Evolutionary conservation across 2,113 vertebrate species (phyloP).

Genomic region (Butorides virescens): DNA sequence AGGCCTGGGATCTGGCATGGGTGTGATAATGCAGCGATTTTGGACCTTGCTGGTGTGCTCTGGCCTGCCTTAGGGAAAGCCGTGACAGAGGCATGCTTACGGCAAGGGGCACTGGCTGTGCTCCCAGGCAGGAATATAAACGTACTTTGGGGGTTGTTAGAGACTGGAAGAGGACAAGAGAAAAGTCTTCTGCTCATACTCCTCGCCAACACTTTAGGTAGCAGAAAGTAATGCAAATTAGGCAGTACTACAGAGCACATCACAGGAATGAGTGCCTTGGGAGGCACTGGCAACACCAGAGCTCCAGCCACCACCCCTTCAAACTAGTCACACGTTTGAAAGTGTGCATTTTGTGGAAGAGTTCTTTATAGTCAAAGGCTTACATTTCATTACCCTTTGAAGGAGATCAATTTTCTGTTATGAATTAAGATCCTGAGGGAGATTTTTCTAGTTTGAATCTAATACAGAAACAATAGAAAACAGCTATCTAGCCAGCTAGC

Average conservation of each 20-base stretch:
- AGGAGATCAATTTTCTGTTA: not conserved
- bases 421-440: not conserved
- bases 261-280: not conserved
- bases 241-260: not conserved
- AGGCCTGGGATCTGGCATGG: not conserved
- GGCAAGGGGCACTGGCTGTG: not conserved
- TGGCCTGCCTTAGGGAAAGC: not conserved
- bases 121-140: not conserved
- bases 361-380: not conserved
- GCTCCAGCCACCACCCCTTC: not conserved
- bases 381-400: not conserved
- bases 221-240: not conserved
- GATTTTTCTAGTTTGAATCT: not conserved
- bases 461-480: not conserved
- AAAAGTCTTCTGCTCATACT: not conserved
- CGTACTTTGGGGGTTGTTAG: not conserved
- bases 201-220: not conserved
- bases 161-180: not conserved
- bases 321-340: not conserved
- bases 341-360: not conserved
- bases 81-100: not conserved
- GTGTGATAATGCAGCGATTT: accelerated
- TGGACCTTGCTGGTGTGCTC: not conserved
- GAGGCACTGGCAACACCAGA: not conserved
- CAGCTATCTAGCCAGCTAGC: not conserved